Conservation (phyloP, 2,113 vertebrate genomes). For the Ancistrus triradiatus region DNA sequence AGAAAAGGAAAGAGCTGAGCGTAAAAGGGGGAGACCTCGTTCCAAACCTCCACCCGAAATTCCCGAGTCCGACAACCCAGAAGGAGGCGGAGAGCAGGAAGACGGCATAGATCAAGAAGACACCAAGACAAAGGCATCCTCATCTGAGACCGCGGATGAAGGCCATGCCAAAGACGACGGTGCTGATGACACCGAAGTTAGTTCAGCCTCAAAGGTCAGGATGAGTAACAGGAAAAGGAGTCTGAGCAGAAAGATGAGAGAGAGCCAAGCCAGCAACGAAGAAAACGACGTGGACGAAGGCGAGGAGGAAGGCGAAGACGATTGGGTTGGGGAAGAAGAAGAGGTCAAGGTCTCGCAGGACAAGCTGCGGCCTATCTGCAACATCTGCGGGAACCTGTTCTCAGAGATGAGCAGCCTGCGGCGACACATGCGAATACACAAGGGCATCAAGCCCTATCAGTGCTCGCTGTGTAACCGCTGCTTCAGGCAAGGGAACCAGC, state of each 20-base stretch:
- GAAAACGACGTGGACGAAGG: conserved; percentile 64
- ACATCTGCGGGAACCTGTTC: conserved; percentile 85
- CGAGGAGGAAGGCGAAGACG: conserved; percentile 61
- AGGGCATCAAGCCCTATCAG: conserved; percentile 89
- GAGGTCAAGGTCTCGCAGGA: conserved; percentile 67
- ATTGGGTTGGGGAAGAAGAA: conserved; percentile 56
- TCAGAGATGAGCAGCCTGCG: conserved; percentile 91
- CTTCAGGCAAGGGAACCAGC: conserved; percentile 94
- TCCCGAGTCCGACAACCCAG: neutral
- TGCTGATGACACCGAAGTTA: neutral
- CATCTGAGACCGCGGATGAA: conserved; percentile 3
- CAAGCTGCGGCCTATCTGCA: conserved; percentile 81
- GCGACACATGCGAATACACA: conserved; percentile 94
- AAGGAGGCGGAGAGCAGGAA: conserved; percentile 21
- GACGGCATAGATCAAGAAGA: conserved; percentile 22
- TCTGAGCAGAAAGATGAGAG: conserved; percentile 54
- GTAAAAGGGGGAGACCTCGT: conserved; percentile 44
- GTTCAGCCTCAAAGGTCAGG: neutral
- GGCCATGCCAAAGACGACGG: neutral
- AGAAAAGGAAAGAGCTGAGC: conserved; percentile 25
- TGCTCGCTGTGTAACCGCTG: conserved; percentile 93
- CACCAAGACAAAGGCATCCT: conserved; percentile 1
- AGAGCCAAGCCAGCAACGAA: conserved; percentile 61
- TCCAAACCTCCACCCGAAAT: conserved; percentile 16
- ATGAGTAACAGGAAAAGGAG: conserved; percentile 37